Base-by-base conservation (phyloP, 2,888 invertebrate species). In the Melipona beecheii region DNA sequence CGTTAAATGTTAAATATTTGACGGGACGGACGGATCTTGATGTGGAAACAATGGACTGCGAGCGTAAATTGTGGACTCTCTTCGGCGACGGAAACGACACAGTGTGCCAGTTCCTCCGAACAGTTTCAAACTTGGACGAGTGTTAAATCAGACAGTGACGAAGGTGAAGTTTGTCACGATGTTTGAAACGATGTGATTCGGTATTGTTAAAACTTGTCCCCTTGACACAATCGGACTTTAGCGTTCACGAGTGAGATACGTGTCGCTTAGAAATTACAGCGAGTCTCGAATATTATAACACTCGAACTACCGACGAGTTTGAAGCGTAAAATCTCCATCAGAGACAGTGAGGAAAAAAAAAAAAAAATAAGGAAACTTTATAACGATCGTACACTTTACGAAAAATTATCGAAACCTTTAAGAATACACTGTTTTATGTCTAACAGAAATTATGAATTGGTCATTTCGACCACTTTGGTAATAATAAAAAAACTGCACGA, bases 1-100 rank as follows among this genome's bases (percentile, higher is more conserved):
- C 4, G 17, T 43, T 62, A 81, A 43, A 43, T 60, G 81, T 82
- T 82, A 60, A 81, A 75, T 66, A 81, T 82, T 75, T 66, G 66
- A 36, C 15, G 15, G 5, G 56, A 62, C 66, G 2, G 52, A 54
- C 62, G 70, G 43, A 17, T 21, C 70, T 43, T 43, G 70, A 62
- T 54, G 24, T 62, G 70, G 31, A 69, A 76, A 76, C 76, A 76
- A 56, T 62, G 27, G 52, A 36, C 24, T 9, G 0, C 15, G 31
- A 13, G 21, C 21, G 49, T 68, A 68, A 75, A 68, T 75, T 68
- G 27, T 50, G 13, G n/a, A 31, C n/a, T 19, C 36, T n/a, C 19
- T 15, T 13, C 24, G n/a, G 19, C 11, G 68, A 49, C 50, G 19
- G 19, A 15, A 0, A 17, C 11, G 49, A 69, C 24, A 50, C 31